Base-by-base conservation (phyloP, 2,888 invertebrate genomes). In the Lissonota sp. region DNA sequence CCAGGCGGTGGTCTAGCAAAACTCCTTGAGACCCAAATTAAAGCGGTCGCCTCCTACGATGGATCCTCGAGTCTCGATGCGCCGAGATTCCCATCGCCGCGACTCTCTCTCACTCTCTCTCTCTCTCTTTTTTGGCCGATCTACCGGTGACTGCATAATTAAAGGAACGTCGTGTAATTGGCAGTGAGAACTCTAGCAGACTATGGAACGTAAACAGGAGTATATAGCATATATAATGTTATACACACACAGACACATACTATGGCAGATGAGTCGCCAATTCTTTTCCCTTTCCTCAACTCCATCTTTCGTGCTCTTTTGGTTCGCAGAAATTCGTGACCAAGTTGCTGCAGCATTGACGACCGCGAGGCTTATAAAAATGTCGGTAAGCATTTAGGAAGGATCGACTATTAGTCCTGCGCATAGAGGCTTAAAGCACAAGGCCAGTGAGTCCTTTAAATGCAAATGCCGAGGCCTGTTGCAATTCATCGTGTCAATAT, bases 141-240 rank as follows among this genome's bases (percentile, higher is more conserved):
- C 88, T 85, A 88, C 84, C 87, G 88, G 86, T 87, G 86, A 86
- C 81, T 90, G 90, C 90, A 90, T 90, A 90, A 90, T 90, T 88
- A 89, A 90, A 90, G 90, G 90, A 90, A 86, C 89, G 87, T 90
- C 89, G 86, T 86, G 90, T 90, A 90, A 90, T 90, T 89, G 89
- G 89, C 87, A 86, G 86, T 85, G 74, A 83, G 83, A 66, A 70
- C 55, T 62, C 62, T 26, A 26, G 39, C 83, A 55, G 57, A 62
- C 60, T 46, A 51, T 49, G 51, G 6, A 46, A 55, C 51, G 26
- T 26, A 26, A 26, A 75, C 53, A 53, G 26, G 7, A 62, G 53
- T 46, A 53, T 74, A 63, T n/a, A n/a, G n/a, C n/a, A n/a, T 69
- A 53, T 60, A 63, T 26, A 40, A 4, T 39, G 57, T 16, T n/a